Evolutionary conservation across 37 sponge, comb jelly and placozoan species (phyloP), one percentile per base, ranked within the genome.

Genomic region (Halisarca cf. caerulea): DNA sequence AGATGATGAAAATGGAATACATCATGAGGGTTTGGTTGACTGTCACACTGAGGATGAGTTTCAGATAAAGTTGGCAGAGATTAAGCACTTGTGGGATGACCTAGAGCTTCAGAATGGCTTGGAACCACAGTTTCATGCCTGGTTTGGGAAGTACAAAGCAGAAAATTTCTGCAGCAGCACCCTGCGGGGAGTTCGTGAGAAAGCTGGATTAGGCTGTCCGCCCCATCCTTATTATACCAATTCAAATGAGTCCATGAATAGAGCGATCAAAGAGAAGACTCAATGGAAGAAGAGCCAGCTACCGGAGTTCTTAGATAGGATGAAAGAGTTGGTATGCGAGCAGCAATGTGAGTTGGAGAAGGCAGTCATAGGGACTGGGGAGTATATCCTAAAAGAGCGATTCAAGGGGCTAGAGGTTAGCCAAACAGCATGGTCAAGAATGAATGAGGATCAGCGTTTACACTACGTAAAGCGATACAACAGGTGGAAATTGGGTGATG

Each of bases 251-350:
- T 77, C 78, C 6, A 40, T 40, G 25, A 77, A 77, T 37, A 42
- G 43, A 21, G 25, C 44, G 2, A 44, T 77, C 1, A 77, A 38
- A 37, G 45, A 38, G 14, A 42, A 42, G 2, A 2, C n/a, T 41
- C 1, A n/a, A 25, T 38, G 43, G 2, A 77, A 32, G 11, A 77
- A 77, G 43, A 15, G 37, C 4, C 78, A 88, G 51, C 83, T 84
- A 84, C 89, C 89, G 23, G 78, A 82, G 33, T 72, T 59, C 9
- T n/a, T 47, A 28, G 17, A 54, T 27, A 80, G 27, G 58, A 6
- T 3, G 57, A 55, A 55, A 17, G 11, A 11, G 17, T 55, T 55
- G 11, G 57, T 55, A 55, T 11, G 17, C 57, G 17, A 55, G 17
- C 57, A 55, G 57, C 11, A 17, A 17, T 11, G 17, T 20, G 57